Evolutionary conservation across 2,113 vertebrate genomes (phyloP), one percentile per base, ranked within the genome.

Genomic region (Oncorhynchus gorbuscha): DNA sequence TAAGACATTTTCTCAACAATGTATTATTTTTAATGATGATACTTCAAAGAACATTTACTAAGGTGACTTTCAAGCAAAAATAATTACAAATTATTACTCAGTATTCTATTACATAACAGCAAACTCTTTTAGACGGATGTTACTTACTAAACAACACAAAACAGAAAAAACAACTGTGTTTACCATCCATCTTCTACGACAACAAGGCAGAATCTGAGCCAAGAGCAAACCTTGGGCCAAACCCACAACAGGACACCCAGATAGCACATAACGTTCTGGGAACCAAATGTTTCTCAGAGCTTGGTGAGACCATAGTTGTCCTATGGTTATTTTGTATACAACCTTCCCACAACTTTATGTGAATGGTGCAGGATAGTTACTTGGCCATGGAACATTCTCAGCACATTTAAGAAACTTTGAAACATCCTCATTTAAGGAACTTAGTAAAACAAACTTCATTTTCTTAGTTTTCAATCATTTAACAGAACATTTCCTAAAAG

Each of bases 141-240:
- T 80, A 71, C 75, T 81, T 70, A 24, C 68, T 85, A 82, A 55
- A 55, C 51, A 55, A 22, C 71, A 45, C 39, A 71, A 79, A 59
- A 79, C 65, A 83, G 76, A 62, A 11, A 77, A 62, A 71, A 7
- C 75, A 82, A 48, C 74, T 79, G 82, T 88, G 89, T 18, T 70
- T 78, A 75, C 70, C 75, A 86, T 88, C 78, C 74, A 70, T 79
- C 51, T 72, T 20, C 4, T 6, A 76, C 82, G 48, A 49, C 22
- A 71, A 71, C 76, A 71, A 7, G 39, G 39, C 39, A 45, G 39
- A 45, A 45, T 45, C 39, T 45, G 39, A 45, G 39, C 39, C 39
- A 45, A 45, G 39, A 12, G 39, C 39, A 45, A 45, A 45, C 9
- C 9, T 45, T 12, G 9, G 39, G 39, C 8, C 39, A 11, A 78